These are phyloP conservation scores for Sinocyclocheilus anshuiensis DNA, from an alignment of 2,113 vertebrate genomes.

Conservation along the genomic window DNA sequence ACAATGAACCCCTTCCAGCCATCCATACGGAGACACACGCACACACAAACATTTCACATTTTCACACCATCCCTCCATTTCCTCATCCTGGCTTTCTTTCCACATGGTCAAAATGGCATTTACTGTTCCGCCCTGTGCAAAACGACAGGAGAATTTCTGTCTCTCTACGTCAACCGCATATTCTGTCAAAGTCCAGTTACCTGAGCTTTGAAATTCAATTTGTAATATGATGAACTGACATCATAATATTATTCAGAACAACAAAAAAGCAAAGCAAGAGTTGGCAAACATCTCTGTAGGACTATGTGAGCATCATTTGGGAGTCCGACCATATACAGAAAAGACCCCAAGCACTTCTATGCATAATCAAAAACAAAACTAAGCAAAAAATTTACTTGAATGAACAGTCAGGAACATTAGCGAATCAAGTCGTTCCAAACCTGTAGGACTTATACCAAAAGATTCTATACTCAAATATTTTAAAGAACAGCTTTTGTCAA, in stretches of 20 bases:
- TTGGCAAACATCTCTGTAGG: constrained; percentile 35
- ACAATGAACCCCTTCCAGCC: constrained; percentile 36
- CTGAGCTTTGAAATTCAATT: constrained; percentile 40
- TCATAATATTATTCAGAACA: constrained; percentile 37
- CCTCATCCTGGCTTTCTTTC: background rate
- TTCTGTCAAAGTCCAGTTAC: constrained; percentile 52
- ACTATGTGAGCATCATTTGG: background rate
- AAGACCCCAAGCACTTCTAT: too few species aligned
- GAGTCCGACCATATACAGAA: background rate
- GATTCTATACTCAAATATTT: background rate
- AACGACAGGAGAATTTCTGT: constrained; percentile 30
- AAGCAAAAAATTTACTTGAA: background rate
- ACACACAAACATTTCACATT: constrained; percentile 1
- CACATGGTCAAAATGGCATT: constrained; percentile 9
- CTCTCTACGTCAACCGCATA: background rate
- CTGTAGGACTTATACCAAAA: too few species aligned
- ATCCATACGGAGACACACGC: background rate
- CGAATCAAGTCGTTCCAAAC: background rate
- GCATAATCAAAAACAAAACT: background rate
- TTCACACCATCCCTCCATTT: constrained; percentile 1
- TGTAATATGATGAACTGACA: constrained; percentile 39
- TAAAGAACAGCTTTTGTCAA: background rate
- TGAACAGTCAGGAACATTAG: too few species aligned
- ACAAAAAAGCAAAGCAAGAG: constrained; percentile 40
- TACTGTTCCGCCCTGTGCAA: background rate